Percentiles rank a stretch among this genome's conserved stretches.
These are phyloP conservation scores for Trididemnum clinides DNA, from an alignment of 23 tunicate species.

Conservation along the genomic window DNA sequence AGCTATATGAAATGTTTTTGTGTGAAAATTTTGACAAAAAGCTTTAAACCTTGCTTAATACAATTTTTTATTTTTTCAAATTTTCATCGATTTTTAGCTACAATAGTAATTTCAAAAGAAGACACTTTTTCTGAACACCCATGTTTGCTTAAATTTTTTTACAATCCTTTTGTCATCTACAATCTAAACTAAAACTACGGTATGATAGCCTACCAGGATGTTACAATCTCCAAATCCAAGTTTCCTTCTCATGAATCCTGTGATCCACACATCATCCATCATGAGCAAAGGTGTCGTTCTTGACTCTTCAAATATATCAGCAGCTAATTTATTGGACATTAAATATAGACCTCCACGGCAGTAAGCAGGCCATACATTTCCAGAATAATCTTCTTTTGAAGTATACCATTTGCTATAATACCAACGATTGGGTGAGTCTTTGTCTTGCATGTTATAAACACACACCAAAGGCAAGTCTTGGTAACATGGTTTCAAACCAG, in stretches of 20 bases:
- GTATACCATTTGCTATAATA: constrained; percentile 49
- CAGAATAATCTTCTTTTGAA: constrained; percentile 37
- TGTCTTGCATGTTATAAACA: constrained; percentile 37
- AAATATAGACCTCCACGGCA: constrained; percentile 69
- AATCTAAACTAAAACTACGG: too few relatives aligned
- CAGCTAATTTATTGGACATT: constrained; percentile 25
- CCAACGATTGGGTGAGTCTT: constrained; percentile 48
- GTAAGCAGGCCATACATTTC: constrained; percentile 49
- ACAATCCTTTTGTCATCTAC: background rate
- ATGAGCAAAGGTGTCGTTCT: constrained; percentile 19
- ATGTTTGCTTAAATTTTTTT: too few relatives aligned
- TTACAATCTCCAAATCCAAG: constrained; percentile 36
- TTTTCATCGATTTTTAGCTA: too few relatives aligned
- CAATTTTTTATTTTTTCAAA: too few relatives aligned
- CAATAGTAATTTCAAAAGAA: too few relatives aligned
- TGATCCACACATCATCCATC: constrained; percentile 81
- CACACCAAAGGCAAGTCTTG: constrained; percentile 62
- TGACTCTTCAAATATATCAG: constrained; percentile 27
- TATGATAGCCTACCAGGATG: constrained; percentile 58
- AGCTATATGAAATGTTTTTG: too few relatives aligned
- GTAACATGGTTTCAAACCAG: constrained; percentile 3
- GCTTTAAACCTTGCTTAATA: too few relatives aligned
- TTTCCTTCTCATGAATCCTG: constrained; percentile 60
- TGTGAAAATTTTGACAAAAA: too few relatives aligned
- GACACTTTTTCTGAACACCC: too few relatives aligned